Conservation (phyloP, 2,797 vertebrate species). For the Manis pentadactyla region DNA sequence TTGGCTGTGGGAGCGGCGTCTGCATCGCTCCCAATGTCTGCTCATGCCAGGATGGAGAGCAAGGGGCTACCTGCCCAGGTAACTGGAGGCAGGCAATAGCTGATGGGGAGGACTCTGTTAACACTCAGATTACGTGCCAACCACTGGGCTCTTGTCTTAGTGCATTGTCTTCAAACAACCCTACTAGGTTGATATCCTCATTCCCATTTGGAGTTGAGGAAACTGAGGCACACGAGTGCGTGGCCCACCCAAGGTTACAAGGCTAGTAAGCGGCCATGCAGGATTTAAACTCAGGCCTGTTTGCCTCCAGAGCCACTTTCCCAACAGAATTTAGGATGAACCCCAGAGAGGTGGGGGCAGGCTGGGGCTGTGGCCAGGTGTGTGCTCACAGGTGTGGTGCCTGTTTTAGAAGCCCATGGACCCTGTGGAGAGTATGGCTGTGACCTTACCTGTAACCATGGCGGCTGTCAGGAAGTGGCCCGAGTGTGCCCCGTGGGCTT, state of each 20-base stretch:
- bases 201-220: neutral
- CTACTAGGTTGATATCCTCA: neutral
- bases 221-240: neutral
- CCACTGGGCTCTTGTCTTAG: neutral
- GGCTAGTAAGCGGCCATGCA: neutral
- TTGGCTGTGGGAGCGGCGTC: slow-evolving; percentile 87
- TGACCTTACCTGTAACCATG: slow-evolving; percentile 88
- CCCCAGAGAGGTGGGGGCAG: fast-evolving
- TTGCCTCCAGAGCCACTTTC: neutral
- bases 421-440: slow-evolving; percentile 89
- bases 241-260: neutral
- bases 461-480: slow-evolving; percentile 89
- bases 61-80: slow-evolving; percentile 89
- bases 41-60: slow-evolving; percentile 87
- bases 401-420: slow-evolving; percentile 67
- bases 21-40: slow-evolving; percentile 90
- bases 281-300: neutral
- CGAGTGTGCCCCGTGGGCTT: slow-evolving; percentile 89
- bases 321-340: neutral
- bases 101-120: neutral
- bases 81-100: slow-evolving; percentile 36
- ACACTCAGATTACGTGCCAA: neutral
- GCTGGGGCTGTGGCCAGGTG: fast-evolving
- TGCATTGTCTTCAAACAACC: neutral
- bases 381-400: neutral